Evolutionary conservation across 2,113 vertebrate species (phyloP).

Genomic region (Cynocephalus volans): DNA sequence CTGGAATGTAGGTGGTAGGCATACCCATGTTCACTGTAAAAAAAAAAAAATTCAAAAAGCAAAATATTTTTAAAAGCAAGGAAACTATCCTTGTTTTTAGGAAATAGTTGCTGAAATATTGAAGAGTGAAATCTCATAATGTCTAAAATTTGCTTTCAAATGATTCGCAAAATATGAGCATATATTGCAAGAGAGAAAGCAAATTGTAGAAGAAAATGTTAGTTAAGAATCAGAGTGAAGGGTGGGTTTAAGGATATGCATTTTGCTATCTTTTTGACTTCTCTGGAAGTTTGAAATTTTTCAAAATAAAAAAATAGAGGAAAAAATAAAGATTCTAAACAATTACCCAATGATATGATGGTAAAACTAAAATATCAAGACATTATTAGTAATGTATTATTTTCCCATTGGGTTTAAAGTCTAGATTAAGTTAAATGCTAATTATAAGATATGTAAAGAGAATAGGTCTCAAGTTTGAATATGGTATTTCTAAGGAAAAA

Average conservation of each 20-base stretch:
- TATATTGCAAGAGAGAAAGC: slow-evolving; percentile 21
- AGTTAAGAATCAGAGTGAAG: slow-evolving; percentile 5
- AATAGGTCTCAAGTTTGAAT: background rate
- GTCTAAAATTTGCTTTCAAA: slow-evolving; percentile 14
- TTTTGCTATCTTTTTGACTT: background rate
- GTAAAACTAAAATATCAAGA: slow-evolving; percentile 1
- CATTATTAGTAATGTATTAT: background rate
- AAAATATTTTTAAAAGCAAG: slow-evolving; percentile 4
- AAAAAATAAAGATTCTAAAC: background rate
- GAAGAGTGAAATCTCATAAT: background rate
- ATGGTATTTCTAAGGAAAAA: background rate
- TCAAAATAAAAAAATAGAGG: background rate
- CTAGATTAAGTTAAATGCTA: background rate
- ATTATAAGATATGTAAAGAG: background rate
- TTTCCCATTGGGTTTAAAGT: slow-evolving; percentile 56
- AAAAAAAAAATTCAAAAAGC: background rate
- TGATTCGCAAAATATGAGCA: background rate
- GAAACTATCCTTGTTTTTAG: background rate
- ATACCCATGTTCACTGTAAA: background rate
- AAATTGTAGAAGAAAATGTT: background rate
- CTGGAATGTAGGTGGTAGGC: background rate
- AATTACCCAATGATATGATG: background rate
- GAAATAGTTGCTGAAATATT: background rate
- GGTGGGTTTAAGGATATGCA: background rate
- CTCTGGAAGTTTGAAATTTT: background rate